Evolutionary conservation across 2,797 vertebrate species (phyloP).

Genomic region (Acanthurus lineatus): DNA sequence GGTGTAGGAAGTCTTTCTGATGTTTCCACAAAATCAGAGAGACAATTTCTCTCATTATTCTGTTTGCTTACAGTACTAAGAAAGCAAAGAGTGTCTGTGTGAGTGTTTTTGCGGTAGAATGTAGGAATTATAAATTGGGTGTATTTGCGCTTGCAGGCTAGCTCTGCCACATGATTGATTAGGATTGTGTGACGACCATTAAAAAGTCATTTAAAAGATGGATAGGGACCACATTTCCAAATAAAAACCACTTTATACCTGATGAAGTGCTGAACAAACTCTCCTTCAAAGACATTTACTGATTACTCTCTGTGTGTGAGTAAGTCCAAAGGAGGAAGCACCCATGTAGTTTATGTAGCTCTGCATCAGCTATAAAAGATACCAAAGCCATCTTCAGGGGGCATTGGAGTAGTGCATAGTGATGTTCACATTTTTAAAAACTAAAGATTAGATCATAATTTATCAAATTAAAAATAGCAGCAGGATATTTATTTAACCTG

Average conservation of each 20-base stretch:
- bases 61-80: constrained; percentile 48
- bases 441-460: constrained; percentile 24
- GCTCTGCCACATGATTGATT: constrained; percentile 87
- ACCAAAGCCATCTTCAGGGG: constrained; percentile 38
- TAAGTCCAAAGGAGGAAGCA: constrained; percentile 69
- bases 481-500: constrained; percentile 15
- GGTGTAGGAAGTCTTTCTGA: constrained; percentile 43
- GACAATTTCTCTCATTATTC: constrained; percentile 38
- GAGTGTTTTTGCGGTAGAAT: constrained; percentile 67
- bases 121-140: constrained; percentile 81
- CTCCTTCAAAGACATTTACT: constrained; percentile 86
- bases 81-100: constrained; percentile 47
- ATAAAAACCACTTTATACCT: constrained; percentile 89
- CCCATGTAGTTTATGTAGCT: constrained; percentile 34
- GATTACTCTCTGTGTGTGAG: constrained; percentile 77
- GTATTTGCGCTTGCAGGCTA: constrained; percentile 79
- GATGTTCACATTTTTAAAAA: constrained; percentile 33
- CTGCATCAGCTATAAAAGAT: constrained; percentile 57
- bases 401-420: constrained; percentile 3
- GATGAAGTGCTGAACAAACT: constrained; percentile 88
- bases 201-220: constrained; percentile 91
- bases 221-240: constrained; percentile 88
- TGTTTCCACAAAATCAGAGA: constrained; percentile 43
- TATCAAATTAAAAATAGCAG: constrained; percentile 31
- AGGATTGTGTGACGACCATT: constrained; percentile 87